A percentile compares a stretch with the other conserved stretches of the same genome.
phyloP scores from a whole-genome alignment of 1,140 invertebrate species.

The Papilio helenus region DNA sequence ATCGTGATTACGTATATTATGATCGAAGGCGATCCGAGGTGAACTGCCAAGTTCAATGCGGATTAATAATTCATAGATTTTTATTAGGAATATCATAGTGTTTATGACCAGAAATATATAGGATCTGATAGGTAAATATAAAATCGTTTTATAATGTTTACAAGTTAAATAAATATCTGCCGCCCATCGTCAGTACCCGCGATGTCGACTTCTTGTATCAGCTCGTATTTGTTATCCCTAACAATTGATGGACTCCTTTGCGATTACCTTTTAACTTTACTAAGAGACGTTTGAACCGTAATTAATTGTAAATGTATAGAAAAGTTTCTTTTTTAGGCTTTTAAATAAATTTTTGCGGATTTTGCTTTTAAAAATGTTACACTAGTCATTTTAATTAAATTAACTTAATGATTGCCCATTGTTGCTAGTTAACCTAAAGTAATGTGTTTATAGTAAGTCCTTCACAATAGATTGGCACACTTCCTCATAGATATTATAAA shows the following conservation, averaged over 20 bases:
- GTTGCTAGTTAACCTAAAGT: background rate
- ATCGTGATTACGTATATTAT: slow-evolving; percentile 36
- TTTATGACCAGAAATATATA: slow-evolving; percentile 1
- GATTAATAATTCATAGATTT: slow-evolving; percentile 36
- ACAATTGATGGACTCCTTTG: too few relatives aligned
- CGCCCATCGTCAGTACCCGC: too few relatives aligned
- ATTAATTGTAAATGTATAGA: too few relatives aligned
- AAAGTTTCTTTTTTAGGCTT: background rate
- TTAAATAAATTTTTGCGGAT: too few relatives aligned
- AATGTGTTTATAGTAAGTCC: background rate
- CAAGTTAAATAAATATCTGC: too few relatives aligned
- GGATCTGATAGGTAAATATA: background rate
- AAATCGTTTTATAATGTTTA: background rate
- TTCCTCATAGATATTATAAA: slow-evolving; percentile 24
- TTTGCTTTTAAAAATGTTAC: too few relatives aligned
- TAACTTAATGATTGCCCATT: background rate
- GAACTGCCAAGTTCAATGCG: slow-evolving; percentile 31
- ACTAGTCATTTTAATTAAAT: background rate
- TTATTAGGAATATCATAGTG: slow-evolving; percentile 7
- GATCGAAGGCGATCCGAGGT: slow-evolving; percentile 29
- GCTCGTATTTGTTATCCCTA: too few relatives aligned
- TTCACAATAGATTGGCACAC: slow-evolving; percentile 6
- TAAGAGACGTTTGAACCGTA: too few relatives aligned
- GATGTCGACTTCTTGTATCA: too few relatives aligned
- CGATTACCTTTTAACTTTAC: too few relatives aligned